These are phyloP conservation scores for Tanypteryx hageni DNA, from an alignment of 2,888 invertebrate species.

Conservation along the genomic window DNA sequence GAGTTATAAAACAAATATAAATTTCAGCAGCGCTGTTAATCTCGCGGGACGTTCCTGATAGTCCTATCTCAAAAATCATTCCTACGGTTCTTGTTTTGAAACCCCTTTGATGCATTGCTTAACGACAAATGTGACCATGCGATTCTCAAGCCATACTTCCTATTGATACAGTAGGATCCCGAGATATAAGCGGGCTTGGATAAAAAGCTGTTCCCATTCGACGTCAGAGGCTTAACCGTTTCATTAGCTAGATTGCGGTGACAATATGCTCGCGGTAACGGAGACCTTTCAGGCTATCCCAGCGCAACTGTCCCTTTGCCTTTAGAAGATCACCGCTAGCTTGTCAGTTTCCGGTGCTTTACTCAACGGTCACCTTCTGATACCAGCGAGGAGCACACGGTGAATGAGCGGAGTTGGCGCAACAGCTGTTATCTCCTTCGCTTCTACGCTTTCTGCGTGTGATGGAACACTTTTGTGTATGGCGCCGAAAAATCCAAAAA, in stretches of 20 bases:
- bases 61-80: not conserved
- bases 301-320: conserved; percentile 6
- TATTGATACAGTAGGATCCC: not conserved
- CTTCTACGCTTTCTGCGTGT: not conserved
- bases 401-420: not conserved
- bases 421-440: not conserved
- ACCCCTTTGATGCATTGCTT: not conserved
- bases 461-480: not conserved
- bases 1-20: not conserved
- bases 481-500: not conserved
- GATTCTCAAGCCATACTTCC: not conserved
- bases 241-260: not conserved
- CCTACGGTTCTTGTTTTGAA: not conserved
- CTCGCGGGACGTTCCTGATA: not conserved
- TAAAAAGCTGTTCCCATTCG: not conserved
- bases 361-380: not conserved
- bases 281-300: not conserved
- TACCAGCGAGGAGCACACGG: not conserved
- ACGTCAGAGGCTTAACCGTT: not conserved
- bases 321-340: not conserved
- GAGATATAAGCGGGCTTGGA: not conserved
- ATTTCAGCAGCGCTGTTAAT: not conserved
- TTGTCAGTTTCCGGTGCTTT: not conserved
- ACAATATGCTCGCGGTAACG: not conserved
- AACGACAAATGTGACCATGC: not conserved